phyloP scores from a whole-genome alignment of 2,797 vertebrate species.

The Phrynocephalus vlangalii region DNA sequence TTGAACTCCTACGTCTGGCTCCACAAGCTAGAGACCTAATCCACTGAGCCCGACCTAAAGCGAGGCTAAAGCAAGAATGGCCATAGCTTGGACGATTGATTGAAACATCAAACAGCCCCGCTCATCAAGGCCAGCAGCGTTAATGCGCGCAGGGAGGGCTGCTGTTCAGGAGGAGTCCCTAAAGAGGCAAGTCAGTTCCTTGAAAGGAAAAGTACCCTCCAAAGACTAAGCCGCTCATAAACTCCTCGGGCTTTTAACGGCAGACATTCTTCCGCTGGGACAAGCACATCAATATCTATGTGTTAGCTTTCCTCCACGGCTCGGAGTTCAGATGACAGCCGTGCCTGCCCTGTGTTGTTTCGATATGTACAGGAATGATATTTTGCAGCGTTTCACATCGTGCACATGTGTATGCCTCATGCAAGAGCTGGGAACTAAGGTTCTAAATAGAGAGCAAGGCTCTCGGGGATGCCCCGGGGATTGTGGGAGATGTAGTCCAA shows the following conservation, averaged over 20 bases:
- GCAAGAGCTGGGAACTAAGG: too few relatives aligned
- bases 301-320: too few relatives aligned
- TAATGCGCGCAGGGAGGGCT: too few relatives aligned
- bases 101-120: not conserved
- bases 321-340: not conserved
- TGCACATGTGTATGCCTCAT: not conserved
- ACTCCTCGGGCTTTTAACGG: not conserved
- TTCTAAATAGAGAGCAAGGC: not conserved
- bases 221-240: not conserved
- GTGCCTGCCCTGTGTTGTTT: not conserved
- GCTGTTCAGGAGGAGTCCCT: not conserved
- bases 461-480: too few relatives aligned
- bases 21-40: too few relatives aligned
- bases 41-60: too few relatives aligned
- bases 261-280: not conserved
- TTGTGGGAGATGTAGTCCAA: too few relatives aligned
- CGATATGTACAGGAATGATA: too few relatives aligned
- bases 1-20: too few relatives aligned
- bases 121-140: not conserved
- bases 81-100: not conserved
- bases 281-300: not conserved
- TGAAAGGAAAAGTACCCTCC: not conserved
- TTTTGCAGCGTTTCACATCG: not conserved
- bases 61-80: not conserved
- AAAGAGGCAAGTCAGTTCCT: not conserved